Percentiles rank a stretch among this genome's conserved stretches.
phyloP scores from a whole-genome alignment of 2,888 invertebrate genomes.

The Suillia variegata region DNA sequence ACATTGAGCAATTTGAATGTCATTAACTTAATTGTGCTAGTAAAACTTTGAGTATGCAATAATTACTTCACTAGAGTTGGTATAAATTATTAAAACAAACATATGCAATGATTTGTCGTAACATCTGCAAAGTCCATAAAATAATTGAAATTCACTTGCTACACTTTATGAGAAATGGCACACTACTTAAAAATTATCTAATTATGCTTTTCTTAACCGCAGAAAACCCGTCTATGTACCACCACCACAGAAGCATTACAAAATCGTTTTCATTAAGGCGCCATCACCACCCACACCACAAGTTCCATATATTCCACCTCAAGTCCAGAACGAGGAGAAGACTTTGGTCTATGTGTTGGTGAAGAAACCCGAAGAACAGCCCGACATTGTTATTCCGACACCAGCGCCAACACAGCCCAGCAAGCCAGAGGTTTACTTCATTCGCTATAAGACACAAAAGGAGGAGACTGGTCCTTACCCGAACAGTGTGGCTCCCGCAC shows the following conservation, averaged over 20 bases:
- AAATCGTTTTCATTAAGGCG: slow-evolving; percentile 79
- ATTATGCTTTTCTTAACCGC: not conserved
- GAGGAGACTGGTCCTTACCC: slow-evolving; percentile 60
- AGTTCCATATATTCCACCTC: slow-evolving; percentile 67
- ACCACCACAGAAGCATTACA: slow-evolving; percentile 78
- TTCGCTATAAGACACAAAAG: slow-evolving; percentile 74
- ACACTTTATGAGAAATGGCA: too few species aligned
- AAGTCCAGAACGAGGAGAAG: slow-evolving; percentile 76
- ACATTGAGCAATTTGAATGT: not conserved
- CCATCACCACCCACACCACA: slow-evolving; percentile 70
- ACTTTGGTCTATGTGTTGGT: slow-evolving; percentile 76
- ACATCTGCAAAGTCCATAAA: too few species aligned
- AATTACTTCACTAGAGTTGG: too few species aligned
- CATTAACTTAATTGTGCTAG: too few species aligned
- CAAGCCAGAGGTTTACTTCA: slow-evolving; percentile 78
- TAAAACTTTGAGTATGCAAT: too few species aligned
- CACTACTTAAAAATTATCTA: too few species aligned
- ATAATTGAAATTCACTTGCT: too few species aligned
- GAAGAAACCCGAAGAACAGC: slow-evolving; percentile 75
- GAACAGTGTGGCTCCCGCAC: slow-evolving; percentile 56
- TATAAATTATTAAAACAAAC: too few species aligned
- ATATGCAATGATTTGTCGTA: too few species aligned
- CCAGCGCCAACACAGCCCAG: slow-evolving; percentile 75
- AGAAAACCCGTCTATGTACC: slow-evolving; percentile 65
- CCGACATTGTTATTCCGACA: slow-evolving; percentile 71